These are phyloP conservation scores for Cheilosia grossa DNA, from an alignment of 2,888 invertebrate species.

Conservation along the genomic window DNA sequence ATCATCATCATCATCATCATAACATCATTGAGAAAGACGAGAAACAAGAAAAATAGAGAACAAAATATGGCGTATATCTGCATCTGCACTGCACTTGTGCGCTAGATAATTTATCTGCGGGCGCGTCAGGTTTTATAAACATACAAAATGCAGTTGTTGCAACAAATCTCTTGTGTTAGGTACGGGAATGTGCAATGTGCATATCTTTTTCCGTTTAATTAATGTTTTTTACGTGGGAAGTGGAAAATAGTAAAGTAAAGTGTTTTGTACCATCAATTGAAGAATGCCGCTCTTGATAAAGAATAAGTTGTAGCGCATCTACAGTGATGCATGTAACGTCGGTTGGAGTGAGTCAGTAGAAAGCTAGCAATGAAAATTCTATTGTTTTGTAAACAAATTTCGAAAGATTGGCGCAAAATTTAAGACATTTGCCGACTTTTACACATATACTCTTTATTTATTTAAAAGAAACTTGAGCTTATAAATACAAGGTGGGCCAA, in stretches of 20 bases:
- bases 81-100: conserved; percentile 18
- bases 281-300: conserved; percentile 10
- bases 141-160: conserved; percentile 37
- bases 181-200: conserved; percentile 31
- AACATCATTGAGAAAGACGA: conserved; percentile 23
- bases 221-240: conserved; percentile 53
- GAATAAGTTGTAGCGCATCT: neutral
- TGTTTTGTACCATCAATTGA: conserved; percentile 6
- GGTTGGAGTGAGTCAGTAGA: neutral
- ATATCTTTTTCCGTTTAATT: conserved; percentile 49
- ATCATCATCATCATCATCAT: neutral
- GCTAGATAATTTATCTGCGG: conserved; percentile 39
- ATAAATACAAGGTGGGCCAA: no score
- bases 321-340: neutral
- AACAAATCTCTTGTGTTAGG: conserved; percentile 25
- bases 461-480: no score
- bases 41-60: conserved; percentile 6
- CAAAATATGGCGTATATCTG: conserved; percentile 26
- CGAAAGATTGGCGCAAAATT: no score
- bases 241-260: conserved; percentile 6
- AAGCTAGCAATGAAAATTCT: neutral
- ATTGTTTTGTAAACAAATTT: neutral
- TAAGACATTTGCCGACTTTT: no score
- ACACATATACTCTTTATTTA: no score
- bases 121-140: conserved; percentile 39